phyloP scores from a whole-genome alignment of 1,140 invertebrate genomes.

The Diachasmimorpha longicaudata region DNA sequence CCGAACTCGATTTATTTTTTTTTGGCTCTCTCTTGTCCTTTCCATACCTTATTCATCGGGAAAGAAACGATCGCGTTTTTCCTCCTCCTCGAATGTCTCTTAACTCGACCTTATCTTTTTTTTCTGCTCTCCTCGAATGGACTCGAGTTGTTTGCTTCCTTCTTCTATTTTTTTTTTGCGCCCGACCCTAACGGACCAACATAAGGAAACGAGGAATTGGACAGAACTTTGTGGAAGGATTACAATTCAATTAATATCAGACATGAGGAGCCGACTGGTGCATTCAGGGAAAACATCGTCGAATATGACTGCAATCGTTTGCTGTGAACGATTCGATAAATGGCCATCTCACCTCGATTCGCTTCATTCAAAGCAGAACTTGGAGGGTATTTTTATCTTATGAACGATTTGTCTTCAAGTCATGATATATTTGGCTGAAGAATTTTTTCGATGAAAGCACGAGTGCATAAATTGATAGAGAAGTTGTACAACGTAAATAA shows the following conservation, averaged over 20 bases:
- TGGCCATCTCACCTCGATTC: no score
- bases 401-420: no score
- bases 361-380: no score
- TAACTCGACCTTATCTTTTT: conserved; percentile 3
- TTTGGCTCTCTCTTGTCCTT: neutral
- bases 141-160: neutral
- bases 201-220: neutral
- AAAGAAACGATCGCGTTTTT: neutral
- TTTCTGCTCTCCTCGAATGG: neutral
- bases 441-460: no score
- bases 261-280: no score
- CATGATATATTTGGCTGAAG: no score
- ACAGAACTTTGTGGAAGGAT: neutral
- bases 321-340: no score
- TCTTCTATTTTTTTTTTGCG: neutral
- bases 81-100: neutral
- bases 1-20: conserved; percentile 5
- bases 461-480: no score
- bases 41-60: neutral
- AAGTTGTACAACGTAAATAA: no score
- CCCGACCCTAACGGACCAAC: neutral
- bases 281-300: no score
- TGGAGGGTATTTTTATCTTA: no score
- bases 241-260: neutral
- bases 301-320: no score